Evolutionary conservation across 30 jellyfish, hydroid and myxozoan species (phyloP).

Genomic region (Aurelia sp.): DNA sequence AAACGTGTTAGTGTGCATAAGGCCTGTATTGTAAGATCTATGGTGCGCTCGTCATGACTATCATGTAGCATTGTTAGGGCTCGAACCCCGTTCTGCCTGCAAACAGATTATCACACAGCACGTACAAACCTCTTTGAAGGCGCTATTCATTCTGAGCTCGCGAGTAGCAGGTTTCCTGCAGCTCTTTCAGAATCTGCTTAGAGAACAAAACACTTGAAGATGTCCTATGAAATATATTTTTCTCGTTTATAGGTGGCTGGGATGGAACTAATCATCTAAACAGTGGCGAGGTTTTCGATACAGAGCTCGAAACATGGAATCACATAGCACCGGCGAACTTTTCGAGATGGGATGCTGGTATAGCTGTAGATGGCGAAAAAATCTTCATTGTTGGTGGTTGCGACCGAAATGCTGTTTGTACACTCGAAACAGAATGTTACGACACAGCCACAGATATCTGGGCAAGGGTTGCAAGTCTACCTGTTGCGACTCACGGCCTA

Average conservation of each 20-base stretch:
- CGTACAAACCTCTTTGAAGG: too few relatives aligned
- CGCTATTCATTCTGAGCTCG: too few relatives aligned
- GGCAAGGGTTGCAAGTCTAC: slow-evolving; percentile 88
- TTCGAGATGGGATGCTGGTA: slow-evolving; percentile 99
- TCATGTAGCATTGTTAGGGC: too few relatives aligned
- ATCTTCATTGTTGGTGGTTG: slow-evolving; percentile 94
- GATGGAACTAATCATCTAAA: slow-evolving; percentile 94
- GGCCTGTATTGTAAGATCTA: too few relatives aligned
- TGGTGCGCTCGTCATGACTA: too few relatives aligned
- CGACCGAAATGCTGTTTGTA: slow-evolving; percentile 94
- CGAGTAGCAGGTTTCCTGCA: too few relatives aligned
- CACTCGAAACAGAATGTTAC: slow-evolving; percentile 95
- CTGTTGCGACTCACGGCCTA: slow-evolving; percentile 96
- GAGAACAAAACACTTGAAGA: too few relatives aligned
- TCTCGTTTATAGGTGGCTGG: slow-evolving; percentile 89
- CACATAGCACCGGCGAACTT: slow-evolving; percentile 83
- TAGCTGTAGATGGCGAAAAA: slow-evolving; percentile 88
- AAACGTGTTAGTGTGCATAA: too few relatives aligned
- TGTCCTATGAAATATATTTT: too few relatives aligned
- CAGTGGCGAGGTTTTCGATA: slow-evolving; percentile 88
- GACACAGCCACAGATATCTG: slow-evolving; percentile 80
- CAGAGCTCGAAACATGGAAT: slow-evolving; percentile 86
- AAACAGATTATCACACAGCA: too few relatives aligned
- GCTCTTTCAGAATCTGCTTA: too few relatives aligned
- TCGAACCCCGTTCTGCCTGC: too few relatives aligned